phyloP scores from a whole-genome alignment of 1,140 invertebrate genomes.

The Lordiphosa collinella region DNA sequence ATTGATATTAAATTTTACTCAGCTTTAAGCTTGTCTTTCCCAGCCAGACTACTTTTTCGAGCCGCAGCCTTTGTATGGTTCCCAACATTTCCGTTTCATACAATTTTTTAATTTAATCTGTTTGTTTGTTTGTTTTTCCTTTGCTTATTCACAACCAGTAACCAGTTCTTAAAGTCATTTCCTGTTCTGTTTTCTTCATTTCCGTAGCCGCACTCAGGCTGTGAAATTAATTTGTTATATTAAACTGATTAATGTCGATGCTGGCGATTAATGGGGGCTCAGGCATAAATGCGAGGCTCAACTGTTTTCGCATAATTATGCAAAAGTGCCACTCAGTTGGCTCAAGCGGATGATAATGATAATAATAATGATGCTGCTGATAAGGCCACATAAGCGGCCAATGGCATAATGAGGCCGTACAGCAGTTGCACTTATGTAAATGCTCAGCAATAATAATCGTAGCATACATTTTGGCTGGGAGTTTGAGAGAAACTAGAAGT shows the following conservation, averaged over 20 bases:
- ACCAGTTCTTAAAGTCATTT: conserved; percentile 1
- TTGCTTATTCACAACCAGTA: not conserved
- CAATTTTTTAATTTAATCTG: not conserved
- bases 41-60: not conserved
- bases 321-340: conserved; percentile 26
- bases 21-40: not conserved
- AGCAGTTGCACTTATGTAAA: too few species aligned
- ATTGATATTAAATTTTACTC: not conserved
- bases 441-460: too few species aligned
- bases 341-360: not conserved
- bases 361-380: conserved; percentile 1
- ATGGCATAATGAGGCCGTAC: not conserved
- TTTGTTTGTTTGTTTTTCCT: not conserved
- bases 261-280: conserved; percentile 50
- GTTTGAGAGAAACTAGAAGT: too few species aligned
- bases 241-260: conserved; percentile 60
- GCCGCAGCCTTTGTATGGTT: not conserved
- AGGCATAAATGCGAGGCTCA: conserved; percentile 6
- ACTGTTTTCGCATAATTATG: conserved; percentile 26
- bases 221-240: conserved; percentile 64
- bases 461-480: too few species aligned
- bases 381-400: not conserved
- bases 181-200: not conserved
- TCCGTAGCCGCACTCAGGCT: conserved; percentile 4
- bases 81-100: not conserved